Conservation (phyloP, 1,140 invertebrate genomes). For the Lucilia cuprina region DNA sequence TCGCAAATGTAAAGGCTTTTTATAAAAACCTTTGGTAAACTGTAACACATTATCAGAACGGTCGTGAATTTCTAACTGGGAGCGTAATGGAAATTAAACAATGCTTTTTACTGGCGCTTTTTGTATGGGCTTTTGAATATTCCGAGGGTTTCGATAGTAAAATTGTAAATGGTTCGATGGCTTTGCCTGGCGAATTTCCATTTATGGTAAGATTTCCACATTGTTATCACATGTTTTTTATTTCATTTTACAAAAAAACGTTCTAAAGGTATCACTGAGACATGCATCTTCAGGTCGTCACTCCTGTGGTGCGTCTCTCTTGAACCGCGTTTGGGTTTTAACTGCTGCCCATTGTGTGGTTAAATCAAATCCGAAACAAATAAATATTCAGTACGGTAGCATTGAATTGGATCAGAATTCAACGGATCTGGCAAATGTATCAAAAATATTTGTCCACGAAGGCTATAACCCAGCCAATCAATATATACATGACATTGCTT, state of each 20-base stretch:
- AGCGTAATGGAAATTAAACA: slow-evolving; percentile 19
- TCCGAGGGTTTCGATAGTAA: slow-evolving; percentile 36
- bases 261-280: slow-evolving; percentile 47
- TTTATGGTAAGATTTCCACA: slow-evolving; percentile 43
- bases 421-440: slow-evolving; percentile 45
- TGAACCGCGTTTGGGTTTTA: slow-evolving; percentile 53
- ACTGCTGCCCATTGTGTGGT: slow-evolving; percentile 57
- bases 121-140: not conserved
- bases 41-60: not conserved
- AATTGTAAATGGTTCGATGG: slow-evolving; percentile 53
- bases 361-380: slow-evolving; percentile 32
- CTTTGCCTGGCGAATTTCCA: slow-evolving; percentile 50
- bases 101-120: not conserved
- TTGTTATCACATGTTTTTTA: not conserved
- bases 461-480: slow-evolving; percentile 50
- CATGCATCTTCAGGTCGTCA: slow-evolving; percentile 50
- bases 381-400: slow-evolving; percentile 53
- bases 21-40: not conserved
- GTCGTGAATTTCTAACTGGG: not conserved
- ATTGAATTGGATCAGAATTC: slow-evolving; percentile 43
- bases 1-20: not conserved
- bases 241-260: not conserved
- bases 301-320: slow-evolving; percentile 54
- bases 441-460: slow-evolving; percentile 51
- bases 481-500: slow-evolving; percentile 52